Percentiles rank a stretch among this genome's conserved stretches.
phyloP scores from a whole-genome alignment of 2,888 invertebrate species.

The Tortricodes alternella region DNA sequence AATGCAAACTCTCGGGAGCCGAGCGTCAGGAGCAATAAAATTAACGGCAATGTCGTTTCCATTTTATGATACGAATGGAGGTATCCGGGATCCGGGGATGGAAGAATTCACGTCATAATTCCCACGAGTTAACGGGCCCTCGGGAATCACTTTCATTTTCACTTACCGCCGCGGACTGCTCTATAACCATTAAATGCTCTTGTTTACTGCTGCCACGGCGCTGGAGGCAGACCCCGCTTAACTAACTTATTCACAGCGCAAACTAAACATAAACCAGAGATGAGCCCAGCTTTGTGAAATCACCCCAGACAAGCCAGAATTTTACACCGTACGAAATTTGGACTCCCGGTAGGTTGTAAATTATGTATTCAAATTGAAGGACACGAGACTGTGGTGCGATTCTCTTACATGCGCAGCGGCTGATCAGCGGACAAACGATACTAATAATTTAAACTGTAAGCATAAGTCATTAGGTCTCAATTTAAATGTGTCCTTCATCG shows the following conservation, averaged over 20 bases:
- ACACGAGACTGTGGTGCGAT: no score
- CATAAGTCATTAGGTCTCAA: no score
- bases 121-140: slow-evolving; percentile 58
- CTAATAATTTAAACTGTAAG: no score
- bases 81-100: slow-evolving; percentile 30
- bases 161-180: slow-evolving; percentile 68
- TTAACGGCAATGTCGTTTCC: slow-evolving; percentile 29
- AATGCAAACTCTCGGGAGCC: slow-evolving; percentile 19
- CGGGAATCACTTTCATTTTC: slow-evolving; percentile 73
- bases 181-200: slow-evolving; percentile 70
- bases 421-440: no score
- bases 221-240: slow-evolving; percentile 45
- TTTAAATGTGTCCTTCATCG: no score
- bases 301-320: slow-evolving; percentile 48
- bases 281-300: slow-evolving; percentile 44
- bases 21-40: slow-evolving; percentile 19
- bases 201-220: slow-evolving; percentile 61
- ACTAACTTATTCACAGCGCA: slow-evolving; percentile 65
- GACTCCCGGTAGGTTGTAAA: slow-evolving; percentile 38
- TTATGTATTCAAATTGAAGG: slow-evolving; percentile 56
- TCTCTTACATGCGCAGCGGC: no score
- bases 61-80: slow-evolving; percentile 26
- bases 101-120: slow-evolving; percentile 62
- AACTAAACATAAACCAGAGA: slow-evolving; percentile 61
- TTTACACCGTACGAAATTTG: slow-evolving; percentile 48